Evolutionary conservation across 2,113 vertebrate genomes (phyloP).

Genomic region (Perca schrenkii): DNA sequence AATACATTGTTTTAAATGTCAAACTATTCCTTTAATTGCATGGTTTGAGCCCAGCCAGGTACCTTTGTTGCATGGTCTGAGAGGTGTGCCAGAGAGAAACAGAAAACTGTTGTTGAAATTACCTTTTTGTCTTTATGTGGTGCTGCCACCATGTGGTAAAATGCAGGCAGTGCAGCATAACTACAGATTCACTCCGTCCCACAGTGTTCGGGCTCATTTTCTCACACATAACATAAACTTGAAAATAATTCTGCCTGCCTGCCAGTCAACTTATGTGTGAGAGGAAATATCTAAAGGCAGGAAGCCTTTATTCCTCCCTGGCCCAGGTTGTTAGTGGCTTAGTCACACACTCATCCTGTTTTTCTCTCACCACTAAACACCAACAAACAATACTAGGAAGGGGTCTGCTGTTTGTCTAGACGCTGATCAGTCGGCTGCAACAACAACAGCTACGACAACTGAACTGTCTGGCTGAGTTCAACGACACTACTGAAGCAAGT

Average conservation of each 20-base stretch:
- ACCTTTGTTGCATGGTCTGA: background rate
- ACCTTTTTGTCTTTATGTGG: background rate
- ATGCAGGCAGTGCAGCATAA: slow-evolving; percentile 3
- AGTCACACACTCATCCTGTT: slow-evolving; percentile 82
- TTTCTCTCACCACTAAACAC: slow-evolving; percentile 74
- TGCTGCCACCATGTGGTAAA: slow-evolving; percentile 65
- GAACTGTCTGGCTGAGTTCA: slow-evolving; percentile 59
- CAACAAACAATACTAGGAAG: slow-evolving; percentile 86
- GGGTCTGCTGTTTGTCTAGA: slow-evolving; percentile 82
- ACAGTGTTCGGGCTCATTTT: background rate
- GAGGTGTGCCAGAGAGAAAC: background rate
- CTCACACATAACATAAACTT: slow-evolving; percentile 9
- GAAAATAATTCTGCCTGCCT: slow-evolving; percentile 9
- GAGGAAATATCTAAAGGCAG: slow-evolving; percentile 59
- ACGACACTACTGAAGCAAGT: background rate
- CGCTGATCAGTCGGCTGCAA: slow-evolving; percentile 68
- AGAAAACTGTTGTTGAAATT: background rate
- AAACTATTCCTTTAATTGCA: background rate
- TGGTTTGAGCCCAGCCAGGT: background rate
- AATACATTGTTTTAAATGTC: background rate
- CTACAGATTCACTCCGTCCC: background rate
- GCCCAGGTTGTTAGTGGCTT: slow-evolving; percentile 46
- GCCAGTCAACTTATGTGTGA: slow-evolving; percentile 35
- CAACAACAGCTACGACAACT: slow-evolving; percentile 37
- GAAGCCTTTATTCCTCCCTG: slow-evolving; percentile 56